Percentiles rank a stretch among this genome's conserved stretches.
phyloP scores from a whole-genome alignment of 2,113 vertebrate species.

The Cyprinodon brontotheroides region DNA sequence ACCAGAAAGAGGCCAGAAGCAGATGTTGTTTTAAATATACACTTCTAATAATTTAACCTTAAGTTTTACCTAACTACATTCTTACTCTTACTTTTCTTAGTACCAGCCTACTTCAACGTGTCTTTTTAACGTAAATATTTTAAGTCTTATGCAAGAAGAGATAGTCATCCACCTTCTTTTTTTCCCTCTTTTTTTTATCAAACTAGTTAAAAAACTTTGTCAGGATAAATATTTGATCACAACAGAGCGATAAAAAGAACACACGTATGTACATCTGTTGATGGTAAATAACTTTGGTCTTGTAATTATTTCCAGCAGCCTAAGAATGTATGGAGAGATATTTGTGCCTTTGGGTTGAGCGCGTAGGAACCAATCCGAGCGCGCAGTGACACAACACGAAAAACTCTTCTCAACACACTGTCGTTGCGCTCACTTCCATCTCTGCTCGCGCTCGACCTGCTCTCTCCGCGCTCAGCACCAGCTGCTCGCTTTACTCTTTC shows the following conservation, averaged over 20 bases:
- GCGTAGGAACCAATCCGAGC: too few species aligned
- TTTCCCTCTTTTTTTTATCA: background rate
- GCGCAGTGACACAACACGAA: too few species aligned
- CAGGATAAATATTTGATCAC: slow-evolving; percentile 13
- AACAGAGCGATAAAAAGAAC: slow-evolving; percentile 33
- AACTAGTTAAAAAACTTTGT: background rate
- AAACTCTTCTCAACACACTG: too few species aligned
- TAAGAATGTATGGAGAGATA: slow-evolving; percentile 3
- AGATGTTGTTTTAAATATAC: background rate
- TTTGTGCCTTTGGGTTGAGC: too few species aligned
- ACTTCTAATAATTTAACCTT: background rate
- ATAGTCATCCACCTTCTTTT: background rate
- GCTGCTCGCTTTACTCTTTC: too few species aligned
- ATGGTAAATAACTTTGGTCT: slow-evolving; percentile 42
- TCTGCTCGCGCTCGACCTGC: too few species aligned
- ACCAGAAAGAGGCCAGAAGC: background rate
- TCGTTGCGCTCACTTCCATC: too few species aligned
- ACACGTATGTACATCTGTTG: slow-evolving; percentile 57
- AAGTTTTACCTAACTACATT: background rate
- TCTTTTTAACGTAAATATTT: background rate
- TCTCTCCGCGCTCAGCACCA: too few species aligned
- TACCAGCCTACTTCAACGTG: background rate
- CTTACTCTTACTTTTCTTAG: background rate
- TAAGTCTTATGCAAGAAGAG: background rate
- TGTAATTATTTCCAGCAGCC: slow-evolving; percentile 70